These are phyloP conservation scores for Tetranychus urticae DNA, from an alignment of 1,140 invertebrate genomes.

Conservation along the genomic window DNA sequence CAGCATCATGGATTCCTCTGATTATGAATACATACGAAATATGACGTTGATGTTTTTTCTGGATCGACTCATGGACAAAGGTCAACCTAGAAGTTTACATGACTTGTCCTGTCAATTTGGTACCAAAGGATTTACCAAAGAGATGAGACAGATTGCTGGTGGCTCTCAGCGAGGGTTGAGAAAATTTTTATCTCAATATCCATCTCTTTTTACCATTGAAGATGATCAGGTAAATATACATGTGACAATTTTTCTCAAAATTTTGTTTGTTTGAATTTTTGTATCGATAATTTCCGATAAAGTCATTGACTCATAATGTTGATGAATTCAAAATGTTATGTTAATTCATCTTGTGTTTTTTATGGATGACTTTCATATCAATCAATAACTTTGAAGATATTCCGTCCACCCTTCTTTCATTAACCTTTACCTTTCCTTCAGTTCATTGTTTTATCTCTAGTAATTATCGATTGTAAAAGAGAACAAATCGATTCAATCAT, in stretches of 20 bases:
- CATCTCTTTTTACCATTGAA: conserved; percentile 65
- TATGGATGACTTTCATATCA: background rate
- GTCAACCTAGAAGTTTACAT: conserved; percentile 64
- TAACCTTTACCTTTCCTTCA: too few relatives aligned
- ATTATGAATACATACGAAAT: conserved; percentile 76
- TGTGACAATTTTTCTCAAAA: background rate
- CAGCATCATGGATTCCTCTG: conserved; percentile 53
- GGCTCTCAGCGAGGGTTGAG: conserved; percentile 77
- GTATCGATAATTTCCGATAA: too few relatives aligned
- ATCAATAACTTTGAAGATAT: background rate
- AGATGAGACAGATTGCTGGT: conserved; percentile 60
- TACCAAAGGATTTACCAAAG: conserved; percentile 80
- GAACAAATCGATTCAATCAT: too few relatives aligned
- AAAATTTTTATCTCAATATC: conserved; percentile 63
- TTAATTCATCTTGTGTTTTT: background rate
- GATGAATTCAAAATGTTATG: too few relatives aligned
- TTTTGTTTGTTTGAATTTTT: too few relatives aligned
- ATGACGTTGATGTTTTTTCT: conserved; percentile 86
- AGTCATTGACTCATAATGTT: too few relatives aligned
- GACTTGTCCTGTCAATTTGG: conserved; percentile 90
- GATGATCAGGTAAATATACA: conserved; percentile 51
- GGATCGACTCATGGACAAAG: conserved; percentile 78
- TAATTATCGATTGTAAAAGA: too few relatives aligned
- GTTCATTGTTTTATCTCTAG: too few relatives aligned
- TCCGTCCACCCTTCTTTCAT: too few relatives aligned